Evolutionary conservation across 2,888 invertebrate genomes (phyloP).

Genomic region (Drosophila incognita): DNA sequence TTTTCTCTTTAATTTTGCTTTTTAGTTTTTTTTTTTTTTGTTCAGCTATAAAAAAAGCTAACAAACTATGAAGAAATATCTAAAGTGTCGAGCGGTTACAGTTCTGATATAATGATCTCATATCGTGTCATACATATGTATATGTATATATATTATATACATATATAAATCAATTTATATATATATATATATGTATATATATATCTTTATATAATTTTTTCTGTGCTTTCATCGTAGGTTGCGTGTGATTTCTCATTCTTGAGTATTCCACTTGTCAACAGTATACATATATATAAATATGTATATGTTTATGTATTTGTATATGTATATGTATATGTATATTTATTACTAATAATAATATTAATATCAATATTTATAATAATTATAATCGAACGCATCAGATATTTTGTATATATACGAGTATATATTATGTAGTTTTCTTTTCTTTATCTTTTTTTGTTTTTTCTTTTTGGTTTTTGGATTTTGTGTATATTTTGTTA

Average conservation of each 20-base stretch:
- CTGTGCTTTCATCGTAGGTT: constrained; percentile 43
- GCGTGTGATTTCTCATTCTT: constrained; percentile 8
- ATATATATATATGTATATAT: constrained; percentile 2
- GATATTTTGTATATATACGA: constrained; percentile 35
- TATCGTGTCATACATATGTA: constrained; percentile 20
- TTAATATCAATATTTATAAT: constrained; percentile 22
- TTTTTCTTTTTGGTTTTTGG: neutral
- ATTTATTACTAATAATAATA: constrained; percentile 22
- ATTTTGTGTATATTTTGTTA: constrained; percentile 8
- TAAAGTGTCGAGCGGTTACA: constrained; percentile 27
- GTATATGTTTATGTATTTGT: constrained; percentile 10
- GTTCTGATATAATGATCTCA: constrained; percentile 22
- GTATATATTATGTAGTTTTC: constrained; percentile 22
- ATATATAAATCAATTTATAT: constrained; percentile 2
- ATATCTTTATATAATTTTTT: constrained; percentile 8
- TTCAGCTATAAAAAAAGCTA: constrained; percentile 25
- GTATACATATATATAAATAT: constrained; percentile 20
- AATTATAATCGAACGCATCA: constrained; percentile 36
- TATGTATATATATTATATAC: constrained; percentile 7
- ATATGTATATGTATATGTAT: constrained; percentile 2
- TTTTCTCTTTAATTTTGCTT: neutral
- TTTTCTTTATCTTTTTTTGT: neutral
- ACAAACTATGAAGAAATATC: constrained; percentile 42
- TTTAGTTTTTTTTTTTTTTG: neutral
- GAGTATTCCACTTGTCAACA: constrained; percentile 17